Evolutionary conservation across 2,888 invertebrate species (phyloP), one percentile per base, ranked within the genome.

Genomic region (Willowsia nigromaculata): DNA sequence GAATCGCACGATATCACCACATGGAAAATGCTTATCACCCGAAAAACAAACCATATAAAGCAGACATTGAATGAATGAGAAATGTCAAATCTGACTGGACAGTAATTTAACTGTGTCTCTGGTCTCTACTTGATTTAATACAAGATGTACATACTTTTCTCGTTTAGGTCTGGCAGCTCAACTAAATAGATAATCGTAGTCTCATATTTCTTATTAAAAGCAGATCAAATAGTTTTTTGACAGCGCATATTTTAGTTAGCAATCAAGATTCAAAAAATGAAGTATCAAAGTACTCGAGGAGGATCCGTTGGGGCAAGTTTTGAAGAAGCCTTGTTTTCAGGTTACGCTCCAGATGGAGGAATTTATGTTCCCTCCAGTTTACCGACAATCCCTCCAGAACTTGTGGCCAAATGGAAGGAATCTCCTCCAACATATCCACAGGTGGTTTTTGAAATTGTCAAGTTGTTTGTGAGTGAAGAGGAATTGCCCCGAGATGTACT

Each of bases 321-420:
- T 76, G 90, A 92, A 71, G 90, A 92, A 1, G 90, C 85, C 22
- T 62, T 92, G 25, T 93, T 93, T 78, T 80, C 90, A 91, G 94
- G 94, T 9, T 94, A 93, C 92, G 93, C 94, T 6, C 89, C 91
- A 27, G 94, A 94, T 93, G 94, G 94, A 2, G 94, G 94, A 0
- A 93, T 94, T 30, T 93, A 93, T n/a, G 89, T 94, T 30, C 94
- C 94, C 25, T 93, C 94, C 76, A 47, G 25, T 2, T 93, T 94
- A 62, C 94, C 94, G 3, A 62, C 85, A 2, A 33, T 94, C 6
- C 80, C 92, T 9, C 18, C 33, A 30, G 93, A 93, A 5, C 93
- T 93, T 3, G 71, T 94, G 2, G 88, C 91, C 47, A 56, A 90
- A 25, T 94, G 94, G 94, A 91, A 93, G 6, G 65, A 86, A 30